A percentile compares a stretch with the other conserved stretches of the same genome.
Conservation (phyloP, 2,797 vertebrate species). For the Acipenser transmontanus region DNA sequence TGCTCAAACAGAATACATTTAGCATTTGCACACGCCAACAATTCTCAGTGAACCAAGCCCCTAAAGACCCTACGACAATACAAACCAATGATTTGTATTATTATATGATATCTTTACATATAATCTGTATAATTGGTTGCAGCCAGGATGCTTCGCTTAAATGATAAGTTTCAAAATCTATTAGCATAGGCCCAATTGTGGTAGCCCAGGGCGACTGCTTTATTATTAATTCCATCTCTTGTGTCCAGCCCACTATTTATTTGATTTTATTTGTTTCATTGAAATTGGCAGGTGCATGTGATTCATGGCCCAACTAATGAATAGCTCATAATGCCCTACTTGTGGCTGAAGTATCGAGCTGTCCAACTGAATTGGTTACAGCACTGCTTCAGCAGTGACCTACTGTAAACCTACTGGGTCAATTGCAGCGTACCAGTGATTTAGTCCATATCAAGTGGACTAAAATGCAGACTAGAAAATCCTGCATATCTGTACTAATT, state of each 20-base stretch:
- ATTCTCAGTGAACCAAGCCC: not conserved
- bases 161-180: conserved; percentile 7
- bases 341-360: no score
- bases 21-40: not conserved
- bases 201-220: not conserved
- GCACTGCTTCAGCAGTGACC: no score
- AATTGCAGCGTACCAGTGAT: no score
- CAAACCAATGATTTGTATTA: conserved; percentile 36
- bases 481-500: no score
- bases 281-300: not conserved
- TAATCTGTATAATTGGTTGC: not conserved
- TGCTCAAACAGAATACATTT: not conserved
- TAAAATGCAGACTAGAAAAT: no score
- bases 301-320: conserved; percentile 4
- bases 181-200: not conserved
- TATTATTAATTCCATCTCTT: not conserved
- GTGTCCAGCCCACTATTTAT: not conserved
- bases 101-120: not conserved
- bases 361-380: no score
- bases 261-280: not conserved
- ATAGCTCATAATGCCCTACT: not conserved
- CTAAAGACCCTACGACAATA: conserved; percentile 28
- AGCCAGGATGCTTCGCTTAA: conserved; percentile 13
- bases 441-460: no score
- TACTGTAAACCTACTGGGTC: no score